A percentile compares a stretch with the other conserved stretches of the same genome.
Conservation (phyloP, 2,888 invertebrate species). For the Busseola fusca region DNA sequence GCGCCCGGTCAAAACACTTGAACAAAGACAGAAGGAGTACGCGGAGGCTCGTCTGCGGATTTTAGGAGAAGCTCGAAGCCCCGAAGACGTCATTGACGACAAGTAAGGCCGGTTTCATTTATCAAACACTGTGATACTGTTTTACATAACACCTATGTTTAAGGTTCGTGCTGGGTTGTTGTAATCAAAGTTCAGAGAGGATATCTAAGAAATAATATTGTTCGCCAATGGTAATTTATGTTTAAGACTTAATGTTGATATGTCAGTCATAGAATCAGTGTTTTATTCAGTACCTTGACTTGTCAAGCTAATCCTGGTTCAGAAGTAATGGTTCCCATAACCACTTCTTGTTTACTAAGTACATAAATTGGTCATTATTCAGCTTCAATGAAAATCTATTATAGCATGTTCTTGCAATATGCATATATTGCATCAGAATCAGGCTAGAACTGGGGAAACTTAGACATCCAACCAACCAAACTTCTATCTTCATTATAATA, state of each 20-base stretch:
- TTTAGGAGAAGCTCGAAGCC: constrained; percentile 95
- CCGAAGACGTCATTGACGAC: constrained; percentile 92
- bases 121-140: constrained; percentile 40
- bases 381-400: constrained; percentile 13
- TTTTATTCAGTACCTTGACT: neutral
- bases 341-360: neutral
- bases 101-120: constrained; percentile 80
- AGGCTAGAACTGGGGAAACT: neutral
- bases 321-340: neutral
- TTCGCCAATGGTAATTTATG: neutral
- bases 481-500: neutral
- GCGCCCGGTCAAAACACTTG: constrained; percentile 94
- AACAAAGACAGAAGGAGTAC: constrained; percentile 98
- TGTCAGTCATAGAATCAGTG: neutral
- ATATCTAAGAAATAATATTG: constrained; percentile 1
- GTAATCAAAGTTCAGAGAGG: constrained; percentile 5
- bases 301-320: neutral
- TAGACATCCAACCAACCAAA: neutral
- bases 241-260: neutral
- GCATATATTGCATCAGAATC: neutral
- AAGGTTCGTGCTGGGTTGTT: constrained; percentile 6
- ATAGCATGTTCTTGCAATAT: neutral
- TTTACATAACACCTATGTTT: constrained; percentile 63
- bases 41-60: constrained; percentile 97
- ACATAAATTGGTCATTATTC: neutral